Conservation (phyloP, 2,113 vertebrate genomes). For the Prunella fulvescens region DNA sequence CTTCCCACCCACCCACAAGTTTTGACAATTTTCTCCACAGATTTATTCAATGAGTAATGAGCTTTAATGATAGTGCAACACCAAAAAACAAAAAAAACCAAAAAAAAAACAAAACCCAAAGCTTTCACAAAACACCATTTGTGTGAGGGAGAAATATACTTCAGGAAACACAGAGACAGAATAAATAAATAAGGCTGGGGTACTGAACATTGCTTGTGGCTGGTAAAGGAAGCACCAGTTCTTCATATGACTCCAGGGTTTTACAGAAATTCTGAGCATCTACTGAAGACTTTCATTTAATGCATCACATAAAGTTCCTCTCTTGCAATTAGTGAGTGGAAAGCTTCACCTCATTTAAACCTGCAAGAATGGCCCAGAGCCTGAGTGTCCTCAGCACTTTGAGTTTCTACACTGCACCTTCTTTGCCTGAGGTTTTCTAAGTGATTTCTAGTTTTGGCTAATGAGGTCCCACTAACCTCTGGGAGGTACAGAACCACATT, state of each 20-base stretch:
- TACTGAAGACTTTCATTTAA: conserved; percentile 4
- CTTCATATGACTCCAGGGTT: neutral
- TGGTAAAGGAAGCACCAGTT: neutral
- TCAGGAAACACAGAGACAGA: neutral
- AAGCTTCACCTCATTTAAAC: conserved; percentile 10
- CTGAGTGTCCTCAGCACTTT: neutral
- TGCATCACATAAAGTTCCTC: neutral
- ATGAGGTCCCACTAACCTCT: neutral
- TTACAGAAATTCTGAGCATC: neutral
- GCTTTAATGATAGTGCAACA: neutral
- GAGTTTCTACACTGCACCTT: neutral
- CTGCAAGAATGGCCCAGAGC: neutral
- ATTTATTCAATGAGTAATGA: neutral
- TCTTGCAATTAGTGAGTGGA: neutral
- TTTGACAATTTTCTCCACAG: neutral
- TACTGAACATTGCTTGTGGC: neutral
- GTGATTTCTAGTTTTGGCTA: neutral
- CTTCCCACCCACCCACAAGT: neutral
- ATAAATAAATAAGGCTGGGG: neutral
- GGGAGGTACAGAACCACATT: neutral
- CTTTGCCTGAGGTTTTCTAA: neutral
- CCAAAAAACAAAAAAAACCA: too few species aligned
- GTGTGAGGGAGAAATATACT: neutral
- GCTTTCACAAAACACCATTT: neutral
- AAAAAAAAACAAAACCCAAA: too few species aligned